Percentiles rank a stretch among this genome's conserved stretches.
Evolutionary conservation across 2,888 invertebrate genomes (phyloP).

Genomic region (Tetropium fuscum): DNA sequence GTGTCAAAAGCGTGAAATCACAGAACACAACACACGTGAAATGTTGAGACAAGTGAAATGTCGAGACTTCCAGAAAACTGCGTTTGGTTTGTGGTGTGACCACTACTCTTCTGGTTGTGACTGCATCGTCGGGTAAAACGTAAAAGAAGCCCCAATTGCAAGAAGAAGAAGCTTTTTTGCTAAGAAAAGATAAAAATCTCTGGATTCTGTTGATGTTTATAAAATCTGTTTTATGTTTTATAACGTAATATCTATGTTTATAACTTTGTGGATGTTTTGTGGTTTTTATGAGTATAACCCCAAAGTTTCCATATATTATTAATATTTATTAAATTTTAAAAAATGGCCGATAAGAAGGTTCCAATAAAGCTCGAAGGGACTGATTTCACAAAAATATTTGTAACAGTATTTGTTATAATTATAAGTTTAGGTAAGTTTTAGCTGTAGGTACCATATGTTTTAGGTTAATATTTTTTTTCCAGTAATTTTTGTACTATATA

Average conservation of each 20-base stretch:
- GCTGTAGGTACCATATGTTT: slow-evolving; percentile 34
- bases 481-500: slow-evolving; percentile 75
- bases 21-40: too few species aligned
- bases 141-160: too few species aligned
- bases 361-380: slow-evolving; percentile 40
- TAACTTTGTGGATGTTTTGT: neutral
- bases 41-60: too few species aligned
- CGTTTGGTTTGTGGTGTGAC: too few species aligned
- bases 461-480: slow-evolving; percentile 51
- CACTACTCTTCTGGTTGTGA: too few species aligned
- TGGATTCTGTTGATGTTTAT: neutral
- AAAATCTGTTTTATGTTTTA: too few species aligned
- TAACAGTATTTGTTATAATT: slow-evolving; percentile 49
- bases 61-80: too few species aligned
- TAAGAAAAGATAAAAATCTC: neutral
- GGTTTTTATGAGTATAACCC: neutral
- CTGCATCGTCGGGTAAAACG: too few species aligned
- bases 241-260: too few species aligned
- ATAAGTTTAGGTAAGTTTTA: slow-evolving; percentile 48
- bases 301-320: neutral
- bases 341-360: slow-evolving; percentile 41
- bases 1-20: too few species aligned
- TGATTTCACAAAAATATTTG: slow-evolving; percentile 46
- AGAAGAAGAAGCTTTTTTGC: too few species aligned
- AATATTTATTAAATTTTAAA: neutral